Percentiles rank a stretch among this genome's conserved stretches.
phyloP scores from a whole-genome alignment of 2,888 invertebrate species.

The Capitulum mitella region DNA sequence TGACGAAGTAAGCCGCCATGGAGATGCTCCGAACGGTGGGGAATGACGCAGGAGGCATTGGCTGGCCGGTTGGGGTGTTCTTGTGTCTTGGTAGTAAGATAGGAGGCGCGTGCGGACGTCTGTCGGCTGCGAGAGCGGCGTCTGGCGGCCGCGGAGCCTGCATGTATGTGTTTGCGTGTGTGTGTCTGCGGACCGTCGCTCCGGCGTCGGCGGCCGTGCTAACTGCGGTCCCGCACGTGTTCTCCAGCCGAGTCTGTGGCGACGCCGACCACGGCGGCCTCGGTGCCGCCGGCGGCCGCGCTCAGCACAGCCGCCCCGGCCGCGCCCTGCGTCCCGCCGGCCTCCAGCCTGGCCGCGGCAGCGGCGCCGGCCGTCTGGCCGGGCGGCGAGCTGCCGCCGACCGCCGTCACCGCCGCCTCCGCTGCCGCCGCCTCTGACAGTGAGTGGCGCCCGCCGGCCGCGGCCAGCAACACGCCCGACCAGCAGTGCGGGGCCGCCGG shows the following conservation, averaged over 20 bases:
- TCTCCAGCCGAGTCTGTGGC: constrained; percentile 29
- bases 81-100: no score
- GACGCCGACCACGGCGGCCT: constrained; percentile 30
- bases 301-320: constrained; percentile 31
- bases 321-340: constrained; percentile 28
- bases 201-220: background rate
- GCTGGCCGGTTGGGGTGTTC: no score
- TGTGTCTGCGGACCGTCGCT: background rate
- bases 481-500: no score
- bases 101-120: no score
- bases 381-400: background rate
- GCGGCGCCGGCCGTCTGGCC: background rate
- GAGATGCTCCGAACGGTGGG: no score
- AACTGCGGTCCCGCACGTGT: constrained; percentile 28
- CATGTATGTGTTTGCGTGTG: background rate
- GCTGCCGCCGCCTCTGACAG: constrained; percentile 33
- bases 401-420: constrained; percentile 28
- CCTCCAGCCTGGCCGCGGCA: background rate
- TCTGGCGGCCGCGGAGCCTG: no score
- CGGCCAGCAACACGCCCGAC: no score
- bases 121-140: no score
- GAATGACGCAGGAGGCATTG: no score
- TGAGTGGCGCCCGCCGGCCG: background rate
- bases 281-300: constrained; percentile 28
- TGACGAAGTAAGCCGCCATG: no score